Evolutionary conservation across 64 coral and sea anemone species (phyloP), one percentile per base, ranked within the genome.

Genomic region (Cladopsammia gracilis): DNA sequence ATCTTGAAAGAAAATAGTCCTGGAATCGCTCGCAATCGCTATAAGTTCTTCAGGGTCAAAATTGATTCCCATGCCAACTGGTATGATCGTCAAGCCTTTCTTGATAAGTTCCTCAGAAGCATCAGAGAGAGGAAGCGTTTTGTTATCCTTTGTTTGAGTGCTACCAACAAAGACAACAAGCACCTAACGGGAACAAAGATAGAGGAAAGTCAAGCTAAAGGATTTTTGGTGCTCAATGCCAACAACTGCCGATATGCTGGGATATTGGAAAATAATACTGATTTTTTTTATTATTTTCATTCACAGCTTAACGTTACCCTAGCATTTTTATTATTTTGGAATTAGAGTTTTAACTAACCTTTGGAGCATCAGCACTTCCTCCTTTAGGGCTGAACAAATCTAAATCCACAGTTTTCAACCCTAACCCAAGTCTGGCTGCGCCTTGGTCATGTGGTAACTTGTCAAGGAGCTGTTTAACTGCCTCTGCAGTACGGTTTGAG

Each of bases 101-200:
- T 52, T 5, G 7, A 10, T 50, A 25, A 91, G 53, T 7, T n/a
- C 56, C 2, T 25, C 16, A 15, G 51, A 52, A 3, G 53, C 78
- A 25, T 58, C 25, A 34, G 62, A 15, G 7, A 90, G 47, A 53
- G 88, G 48, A 70, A 90, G 15, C 42, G 75, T 49, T 70, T 80
- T 50, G 26, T 70, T 47, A 50, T 70, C 88, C 66, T 57, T 90
- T 53, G 23, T 70, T 71, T 90, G 60, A 65, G 76, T 20, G 64
- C 88, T 79, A 52, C 88, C 88, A 80, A 90, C 57, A 90, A 79
- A 90, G 13, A 90, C 88, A 7, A 90, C 88, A 61, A 90, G 67
- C 18, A 90, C 61, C 88, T 90, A 6, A 19, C 10, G 34, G 42
- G 52, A 19, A 71, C 1, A 58, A 57, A 42, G 61, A 64, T 64